Evolutionary conservation across 1,140 invertebrate species (phyloP).

Genomic region (Drosophila ambigua): DNA sequence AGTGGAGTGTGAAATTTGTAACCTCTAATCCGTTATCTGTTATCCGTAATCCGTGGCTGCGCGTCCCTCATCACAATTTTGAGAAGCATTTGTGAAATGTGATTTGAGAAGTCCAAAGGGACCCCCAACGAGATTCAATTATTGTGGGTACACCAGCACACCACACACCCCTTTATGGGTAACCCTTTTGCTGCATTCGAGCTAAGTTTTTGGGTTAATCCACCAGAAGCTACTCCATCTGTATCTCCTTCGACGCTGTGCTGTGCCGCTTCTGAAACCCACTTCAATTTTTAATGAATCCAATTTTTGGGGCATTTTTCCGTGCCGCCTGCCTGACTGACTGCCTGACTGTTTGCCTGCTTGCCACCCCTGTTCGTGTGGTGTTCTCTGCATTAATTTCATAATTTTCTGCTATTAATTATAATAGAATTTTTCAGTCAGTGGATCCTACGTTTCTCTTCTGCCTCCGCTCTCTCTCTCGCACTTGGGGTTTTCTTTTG

Average conservation of each 20-base stretch:
- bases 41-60: background rate
- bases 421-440: conserved; percentile 82
- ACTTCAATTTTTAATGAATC: conserved; percentile 82
- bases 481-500: background rate
- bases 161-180: background rate
- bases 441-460: conserved; percentile 40
- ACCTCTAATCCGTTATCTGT: conserved; percentile 31
- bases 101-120: conserved; percentile 45
- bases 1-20: conserved; percentile 50
- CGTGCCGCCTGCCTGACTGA: conserved; percentile 33
- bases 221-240: background rate
- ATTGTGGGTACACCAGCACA: conserved; percentile 9
- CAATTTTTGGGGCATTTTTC: conserved; percentile 61
- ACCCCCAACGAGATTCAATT: conserved; percentile 46
- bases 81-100: conserved; percentile 37
- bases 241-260: no score
- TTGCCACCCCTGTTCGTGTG: conserved; percentile 16
- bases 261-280: conserved; percentile 44
- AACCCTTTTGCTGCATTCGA: conserved; percentile 39
- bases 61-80: conserved; percentile 47
- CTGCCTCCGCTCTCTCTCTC: no score
- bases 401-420: conserved; percentile 82
- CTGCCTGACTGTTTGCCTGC: no score
- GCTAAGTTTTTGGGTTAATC: conserved; percentile 62
- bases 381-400: conserved; percentile 76